A percentile compares a stretch with the other conserved stretches of the same genome.
Evolutionary conservation across 2,797 vertebrate genomes (phyloP).

Genomic region (Acanthiza pusilla): DNA sequence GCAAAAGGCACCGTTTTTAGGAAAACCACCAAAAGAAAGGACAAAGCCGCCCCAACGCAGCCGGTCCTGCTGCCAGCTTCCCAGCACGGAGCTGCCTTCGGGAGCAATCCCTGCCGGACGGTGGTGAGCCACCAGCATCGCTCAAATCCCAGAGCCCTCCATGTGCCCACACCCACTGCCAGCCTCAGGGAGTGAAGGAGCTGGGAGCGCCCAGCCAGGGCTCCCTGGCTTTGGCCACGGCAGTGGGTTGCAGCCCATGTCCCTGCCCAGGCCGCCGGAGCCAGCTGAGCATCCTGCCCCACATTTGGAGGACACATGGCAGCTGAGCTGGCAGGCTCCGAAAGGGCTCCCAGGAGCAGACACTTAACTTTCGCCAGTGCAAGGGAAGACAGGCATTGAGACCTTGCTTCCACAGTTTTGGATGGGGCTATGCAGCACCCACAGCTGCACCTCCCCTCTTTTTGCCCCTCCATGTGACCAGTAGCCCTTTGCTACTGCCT

Average conservation of each 20-base stretch:
- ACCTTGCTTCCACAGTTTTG: rapidly evolving
- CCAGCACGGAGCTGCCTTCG: not conserved
- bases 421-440: not conserved
- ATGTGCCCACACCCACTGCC: rapidly evolving
- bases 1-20: slow-evolving; percentile 5
- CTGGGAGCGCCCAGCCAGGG: not conserved
- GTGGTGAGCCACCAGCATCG: not conserved
- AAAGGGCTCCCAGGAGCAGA: not conserved
- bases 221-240: rapidly evolving
- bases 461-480: rapidly evolving
- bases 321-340: not conserved
- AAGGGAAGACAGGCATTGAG: not conserved
- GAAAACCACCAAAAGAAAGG: not conserved
- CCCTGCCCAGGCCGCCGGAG: not conserved
- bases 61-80: not conserved
- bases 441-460: not conserved
- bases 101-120: not conserved
- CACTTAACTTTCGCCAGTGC: not conserved
- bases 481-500: not conserved
- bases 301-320: slow-evolving; percentile 1
- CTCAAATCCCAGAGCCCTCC: not conserved
- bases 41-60: not conserved
- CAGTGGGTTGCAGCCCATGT: not conserved
- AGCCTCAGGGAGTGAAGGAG: rapidly evolving
- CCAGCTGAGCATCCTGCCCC: not conserved